phyloP scores from a whole-genome alignment of 2,797 vertebrate species.

The Margarornis squamiger region DNA sequence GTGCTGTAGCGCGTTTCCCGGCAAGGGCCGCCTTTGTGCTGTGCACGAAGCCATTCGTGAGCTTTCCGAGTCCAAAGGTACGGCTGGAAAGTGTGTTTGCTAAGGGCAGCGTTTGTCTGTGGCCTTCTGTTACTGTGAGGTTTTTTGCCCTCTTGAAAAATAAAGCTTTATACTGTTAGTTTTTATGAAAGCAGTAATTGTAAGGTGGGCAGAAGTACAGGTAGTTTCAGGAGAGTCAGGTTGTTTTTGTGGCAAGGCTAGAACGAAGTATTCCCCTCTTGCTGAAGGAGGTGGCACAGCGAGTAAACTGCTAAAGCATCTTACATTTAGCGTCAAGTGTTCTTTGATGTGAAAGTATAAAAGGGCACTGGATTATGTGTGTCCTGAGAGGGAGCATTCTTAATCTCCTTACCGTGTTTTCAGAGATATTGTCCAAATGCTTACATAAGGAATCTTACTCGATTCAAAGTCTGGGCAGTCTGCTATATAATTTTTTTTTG shows the following conservation, averaged over 20 bases:
- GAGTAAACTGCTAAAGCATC: background rate
- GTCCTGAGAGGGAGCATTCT: background rate
- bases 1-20: rapidly evolving
- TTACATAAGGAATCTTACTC: background rate
- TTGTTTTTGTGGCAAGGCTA: background rate
- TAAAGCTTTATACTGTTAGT: background rate
- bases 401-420: conserved; percentile 54
- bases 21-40: background rate
- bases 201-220: background rate
- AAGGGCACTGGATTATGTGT: conserved; percentile 24
- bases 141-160: background rate
- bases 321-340: background rate
- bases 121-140: rapidly evolving
- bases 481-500: background rate
- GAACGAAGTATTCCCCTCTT: background rate
- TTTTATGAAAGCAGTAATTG: background rate
- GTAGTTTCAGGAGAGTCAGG: background rate
- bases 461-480: background rate
- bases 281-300: background rate
- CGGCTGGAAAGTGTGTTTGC: background rate
- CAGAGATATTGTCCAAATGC: background rate
- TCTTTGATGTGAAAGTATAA: conserved; percentile 17
- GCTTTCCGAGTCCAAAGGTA: background rate
- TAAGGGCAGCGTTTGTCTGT: background rate
- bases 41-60: background rate